Conservation (phyloP, 2,113 vertebrate genomes). For the Sinocyclocheilus grahami region DNA sequence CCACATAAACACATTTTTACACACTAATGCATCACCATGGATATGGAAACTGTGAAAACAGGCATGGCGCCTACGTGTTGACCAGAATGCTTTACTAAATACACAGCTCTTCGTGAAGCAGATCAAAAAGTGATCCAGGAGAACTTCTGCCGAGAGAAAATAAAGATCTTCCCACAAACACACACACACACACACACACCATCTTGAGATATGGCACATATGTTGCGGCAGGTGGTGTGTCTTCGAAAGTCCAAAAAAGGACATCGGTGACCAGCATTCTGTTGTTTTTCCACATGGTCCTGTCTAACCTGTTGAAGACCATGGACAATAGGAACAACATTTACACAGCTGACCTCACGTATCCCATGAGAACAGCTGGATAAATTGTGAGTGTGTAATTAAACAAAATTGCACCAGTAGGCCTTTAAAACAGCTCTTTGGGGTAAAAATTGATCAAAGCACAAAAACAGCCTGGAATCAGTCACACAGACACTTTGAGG, state of each 20-base stretch:
- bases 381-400: slow-evolving; percentile 52
- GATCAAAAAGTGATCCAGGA: not conserved
- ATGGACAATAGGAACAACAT: slow-evolving; percentile 40
- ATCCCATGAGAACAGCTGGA: slow-evolving; percentile 56
- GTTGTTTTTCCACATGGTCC: slow-evolving; percentile 44
- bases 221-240: slow-evolving; percentile 52
- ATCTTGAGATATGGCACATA: slow-evolving; percentile 22
- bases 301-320: slow-evolving; percentile 43
- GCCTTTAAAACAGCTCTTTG: slow-evolving; percentile 27
- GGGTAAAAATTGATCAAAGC: slow-evolving; percentile 43
- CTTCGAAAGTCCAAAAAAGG: slow-evolving; percentile 49
- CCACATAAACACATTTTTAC: slow-evolving; percentile 36
- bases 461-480: slow-evolving; percentile 45
- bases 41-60: not conserved
- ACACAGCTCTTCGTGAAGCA: slow-evolving; percentile 13
- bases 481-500: slow-evolving; percentile 12
- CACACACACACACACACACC: not conserved
- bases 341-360: slow-evolving; percentile 33
- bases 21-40: not conserved
- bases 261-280: slow-evolving; percentile 24
- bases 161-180: slow-evolving; percentile 14
- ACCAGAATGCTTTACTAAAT: slow-evolving; percentile 26
- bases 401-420: slow-evolving; percentile 29
- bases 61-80: not conserved
- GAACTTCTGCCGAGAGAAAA: slow-evolving; percentile 18